Evolutionary conservation across 1,140 invertebrate species (phyloP).

Genomic region (Drosophila biarmipes): DNA sequence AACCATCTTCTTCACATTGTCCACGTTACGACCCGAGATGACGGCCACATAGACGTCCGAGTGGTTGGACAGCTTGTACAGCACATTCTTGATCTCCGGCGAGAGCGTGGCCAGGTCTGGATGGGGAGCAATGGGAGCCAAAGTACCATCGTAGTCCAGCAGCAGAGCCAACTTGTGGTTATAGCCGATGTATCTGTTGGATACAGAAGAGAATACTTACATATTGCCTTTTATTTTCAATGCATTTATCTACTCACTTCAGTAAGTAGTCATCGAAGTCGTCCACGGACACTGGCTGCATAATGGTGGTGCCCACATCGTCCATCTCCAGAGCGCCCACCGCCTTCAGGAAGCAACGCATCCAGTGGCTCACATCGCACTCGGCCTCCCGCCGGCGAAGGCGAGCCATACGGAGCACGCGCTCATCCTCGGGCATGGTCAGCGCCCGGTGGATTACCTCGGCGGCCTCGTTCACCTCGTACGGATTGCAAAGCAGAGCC

Average conservation of each 20-base stretch:
- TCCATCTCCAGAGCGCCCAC: constrained; percentile 93
- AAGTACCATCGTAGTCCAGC: constrained; percentile 95
- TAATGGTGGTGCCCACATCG: constrained; percentile 91
- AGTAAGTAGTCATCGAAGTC: constrained; percentile 94
- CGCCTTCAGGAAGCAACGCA: constrained; percentile 93
- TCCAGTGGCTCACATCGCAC: constrained; percentile 95
- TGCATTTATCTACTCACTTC: constrained; percentile 86
- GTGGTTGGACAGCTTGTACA: constrained; percentile 93
- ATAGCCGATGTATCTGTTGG: constrained; percentile 92
- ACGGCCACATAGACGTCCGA: constrained; percentile 95
- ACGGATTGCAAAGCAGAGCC: constrained; percentile 94
- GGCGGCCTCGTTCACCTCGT: constrained; percentile 94
- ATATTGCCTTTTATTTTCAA: neutral
- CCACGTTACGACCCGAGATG: constrained; percentile 93
- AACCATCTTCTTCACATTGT: constrained; percentile 95
- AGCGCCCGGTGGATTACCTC: constrained; percentile 94
- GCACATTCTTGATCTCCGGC: constrained; percentile 92
- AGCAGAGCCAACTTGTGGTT: constrained; percentile 93
- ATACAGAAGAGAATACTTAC: neutral
- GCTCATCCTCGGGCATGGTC: constrained; percentile 95
- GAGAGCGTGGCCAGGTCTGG: constrained; percentile 94
- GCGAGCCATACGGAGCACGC: constrained; percentile 94
- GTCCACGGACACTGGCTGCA: constrained; percentile 93
- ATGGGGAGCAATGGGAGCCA: constrained; percentile 94
- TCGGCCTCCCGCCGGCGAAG: constrained; percentile 91